phyloP scores from a whole-genome alignment of 1,140 invertebrate genomes.

The Argopecten irradians region DNA sequence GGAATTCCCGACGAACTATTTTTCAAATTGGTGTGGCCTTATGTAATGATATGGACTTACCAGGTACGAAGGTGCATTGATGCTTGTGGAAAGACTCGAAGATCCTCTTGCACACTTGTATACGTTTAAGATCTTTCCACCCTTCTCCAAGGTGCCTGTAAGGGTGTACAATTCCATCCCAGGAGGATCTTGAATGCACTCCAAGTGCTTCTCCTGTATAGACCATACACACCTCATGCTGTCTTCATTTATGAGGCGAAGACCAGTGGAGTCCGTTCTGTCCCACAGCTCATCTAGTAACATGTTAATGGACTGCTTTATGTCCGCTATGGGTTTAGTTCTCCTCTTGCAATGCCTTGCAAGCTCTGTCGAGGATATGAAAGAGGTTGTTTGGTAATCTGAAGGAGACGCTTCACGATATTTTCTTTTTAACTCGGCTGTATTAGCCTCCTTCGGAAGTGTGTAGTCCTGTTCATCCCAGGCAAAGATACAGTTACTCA shows the following conservation, averaged over 20 bases:
- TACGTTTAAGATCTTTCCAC: too few relatives aligned
- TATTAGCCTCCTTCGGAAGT: slow-evolving; percentile 51
- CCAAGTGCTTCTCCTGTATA: slow-evolving; percentile 49
- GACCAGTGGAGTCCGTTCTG: slow-evolving; percentile 42
- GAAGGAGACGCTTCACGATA: slow-evolving; percentile 24
- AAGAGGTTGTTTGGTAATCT: neutral
- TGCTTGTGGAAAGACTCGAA: too few relatives aligned
- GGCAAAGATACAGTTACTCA: slow-evolving; percentile 57
- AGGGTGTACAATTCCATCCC: slow-evolving; percentile 54
- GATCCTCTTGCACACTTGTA: too few relatives aligned
- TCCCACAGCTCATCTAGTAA: slow-evolving; percentile 34
- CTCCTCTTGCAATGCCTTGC: slow-evolving; percentile 52
- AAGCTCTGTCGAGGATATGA: slow-evolving; percentile 46
- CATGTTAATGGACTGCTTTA: slow-evolving; percentile 39
- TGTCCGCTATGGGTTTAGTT: slow-evolving; percentile 53
- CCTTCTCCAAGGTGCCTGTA: slow-evolving; percentile 55
- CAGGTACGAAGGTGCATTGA: too few relatives aligned
- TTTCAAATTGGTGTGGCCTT: too few relatives aligned
- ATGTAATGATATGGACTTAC: too few relatives aligned
- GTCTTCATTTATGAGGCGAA: slow-evolving; percentile 47
- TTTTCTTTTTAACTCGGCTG: slow-evolving; percentile 27
- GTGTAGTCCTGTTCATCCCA: slow-evolving; percentile 50
- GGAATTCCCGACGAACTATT: too few relatives aligned
- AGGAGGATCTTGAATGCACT: slow-evolving; percentile 57
- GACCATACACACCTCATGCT: slow-evolving; percentile 43